Base-by-base conservation (phyloP, 2,888 invertebrate species). In the Metallyticus violacea region DNA sequence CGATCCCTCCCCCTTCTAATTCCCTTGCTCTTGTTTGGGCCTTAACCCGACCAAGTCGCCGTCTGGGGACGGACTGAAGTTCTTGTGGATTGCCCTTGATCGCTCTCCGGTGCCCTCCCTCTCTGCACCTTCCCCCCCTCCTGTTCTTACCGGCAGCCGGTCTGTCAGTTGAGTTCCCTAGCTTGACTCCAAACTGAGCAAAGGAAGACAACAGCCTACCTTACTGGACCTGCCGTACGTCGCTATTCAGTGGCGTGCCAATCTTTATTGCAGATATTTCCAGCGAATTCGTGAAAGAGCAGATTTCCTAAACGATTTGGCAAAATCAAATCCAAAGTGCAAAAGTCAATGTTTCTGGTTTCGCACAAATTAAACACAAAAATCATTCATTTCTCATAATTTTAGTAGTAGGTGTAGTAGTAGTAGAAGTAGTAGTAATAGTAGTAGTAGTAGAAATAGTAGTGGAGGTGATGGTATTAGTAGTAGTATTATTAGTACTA, bases 11-110 rank as follows among this genome's bases (percentile, higher is more conserved):
- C 15, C 40, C 40, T 22, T 62, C 15, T 22, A 62, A 62, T 2
- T 62, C 9, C 9, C 15, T 62, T 62, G 40, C 40, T 62, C 40
- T 62, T 62, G 40, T 62, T 62, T 62, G 40, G 40, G 40, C 15
- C 40, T 62, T 62, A 62, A 62, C 40, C 40, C 40, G 40, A 62
- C 83, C 77, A 25, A 28, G 77, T 28, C n/a, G 83, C 83, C 22
- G 83, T 83, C 83, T 83, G 28, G 7, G 77, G 77, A 83, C 83
- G 83, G 15, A 83, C 83, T 83, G 83, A 77, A 77, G 77, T n/a
- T 29, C 22, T 26, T 81, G 81, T 30, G 81, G 81, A 81, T 81
- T 83, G 83, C 83, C 83, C 83, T 83, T 83, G 77, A 83, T 83
- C 83, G 40, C 40, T 62, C 40, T 62, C 40, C 40, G 22, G 40